Base-by-base conservation (phyloP, 2,797 vertebrate species). In the Octomys mimax region DNA sequence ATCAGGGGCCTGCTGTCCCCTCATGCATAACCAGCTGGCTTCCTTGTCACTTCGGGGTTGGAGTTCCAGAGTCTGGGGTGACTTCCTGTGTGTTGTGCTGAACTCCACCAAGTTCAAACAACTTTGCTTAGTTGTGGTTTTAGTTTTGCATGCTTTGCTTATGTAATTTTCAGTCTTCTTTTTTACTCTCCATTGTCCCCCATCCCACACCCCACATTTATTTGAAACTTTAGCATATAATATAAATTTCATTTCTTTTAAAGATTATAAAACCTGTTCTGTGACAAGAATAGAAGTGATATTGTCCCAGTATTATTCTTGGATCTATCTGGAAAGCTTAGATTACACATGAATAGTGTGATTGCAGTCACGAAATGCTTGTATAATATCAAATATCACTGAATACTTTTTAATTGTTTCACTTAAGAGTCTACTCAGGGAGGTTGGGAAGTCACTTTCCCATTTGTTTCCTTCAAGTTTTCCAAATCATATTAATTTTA, bases 201-300 rank as follows among this genome's bases (percentile, higher is more conserved):
- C 42, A 42, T 22, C 24, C 10, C 21, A 24, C 21, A 24, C 21
- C 42, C 24, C 96, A 88, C 95, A 97, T 97, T 98, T 97, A 97
- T 98, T 98, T 98, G 96, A 98, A 98, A 98, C 97, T 99, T 99
- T 99, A 99, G 36, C 36, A 73, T 73, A 75, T 98, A 98, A 98
- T 99, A 99, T 98, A 99, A 99, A 99, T 98, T 97, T 97, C 93
- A 70, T 97, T 98, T 99, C 98, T 98, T 98, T 98, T 98, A 98
- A 98, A 99, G 98, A 99, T 98, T 99, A 99, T 98, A 99, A 99
- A 99, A 98, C 98, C 97, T 98, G 98, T 98, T 98, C 87, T 96
- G 95, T 98, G 98, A 98, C 98, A 98, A 98, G 98, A 98, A 97
- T 98, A 99, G 98, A 98, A 98, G 98, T 98, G 98, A 97, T 97